Percentiles rank a stretch among this genome's conserved stretches.
phyloP scores from a whole-genome alignment of 2,888 invertebrate species.

The Eilema sororculum region DNA sequence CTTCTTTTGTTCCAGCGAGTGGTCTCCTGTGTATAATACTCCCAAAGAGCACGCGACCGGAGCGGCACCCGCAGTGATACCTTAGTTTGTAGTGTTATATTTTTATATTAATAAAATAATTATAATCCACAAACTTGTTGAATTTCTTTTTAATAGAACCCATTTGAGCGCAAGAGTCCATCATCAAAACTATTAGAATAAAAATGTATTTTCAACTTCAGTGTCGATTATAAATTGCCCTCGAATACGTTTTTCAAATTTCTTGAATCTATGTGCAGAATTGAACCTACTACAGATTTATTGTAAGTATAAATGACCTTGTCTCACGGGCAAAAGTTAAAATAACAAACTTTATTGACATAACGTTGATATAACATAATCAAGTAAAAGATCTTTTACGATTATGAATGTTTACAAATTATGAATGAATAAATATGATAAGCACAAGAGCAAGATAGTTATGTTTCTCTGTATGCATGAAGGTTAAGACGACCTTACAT shows the following conservation, averaged over 20 bases:
- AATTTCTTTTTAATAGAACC: slow-evolving; percentile 16
- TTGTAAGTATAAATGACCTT: background rate
- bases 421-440: background rate
- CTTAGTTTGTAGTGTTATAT: slow-evolving; percentile 59
- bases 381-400: background rate
- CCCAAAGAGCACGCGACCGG: slow-evolving; percentile 84
- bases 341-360: background rate
- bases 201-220: too few species aligned
- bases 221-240: too few species aligned
- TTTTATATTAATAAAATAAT: slow-evolving; percentile 73
- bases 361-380: background rate
- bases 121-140: slow-evolving; percentile 51
- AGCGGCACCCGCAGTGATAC: slow-evolving; percentile 63
- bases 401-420: background rate
- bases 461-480: too few species aligned
- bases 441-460: background rate
- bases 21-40: slow-evolving; percentile 85
- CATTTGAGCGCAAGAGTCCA: background rate
- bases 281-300: too few species aligned
- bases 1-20: slow-evolving; percentile 80
- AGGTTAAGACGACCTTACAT: too few species aligned
- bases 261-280: too few species aligned
- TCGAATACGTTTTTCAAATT: too few species aligned
- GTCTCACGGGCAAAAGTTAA: background rate
- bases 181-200: too few species aligned